Percentiles rank a stretch among this genome's conserved stretches.
These are phyloP conservation scores for Pelmatolapia mariae DNA, from an alignment of 2,113 vertebrate genomes.

Conservation along the genomic window DNA sequence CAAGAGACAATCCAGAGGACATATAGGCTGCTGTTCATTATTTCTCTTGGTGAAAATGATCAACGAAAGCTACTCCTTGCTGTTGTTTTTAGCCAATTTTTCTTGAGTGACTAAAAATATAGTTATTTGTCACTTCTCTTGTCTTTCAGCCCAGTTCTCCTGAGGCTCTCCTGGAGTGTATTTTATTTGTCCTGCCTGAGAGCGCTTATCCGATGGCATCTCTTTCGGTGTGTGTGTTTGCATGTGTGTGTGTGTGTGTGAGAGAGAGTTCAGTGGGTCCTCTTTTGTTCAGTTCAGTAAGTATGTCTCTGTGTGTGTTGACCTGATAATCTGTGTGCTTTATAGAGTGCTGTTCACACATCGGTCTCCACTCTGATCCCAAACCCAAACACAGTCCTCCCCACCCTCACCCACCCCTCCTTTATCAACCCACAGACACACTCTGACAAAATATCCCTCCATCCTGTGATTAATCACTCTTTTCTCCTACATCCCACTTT, in stretches of 20 bases:
- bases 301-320: slow-evolving; percentile 57
- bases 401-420: not conserved
- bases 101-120: not conserved
- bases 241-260: not conserved
- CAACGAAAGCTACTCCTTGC: not conserved
- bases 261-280: slow-evolving; percentile 24
- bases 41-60: not conserved
- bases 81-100: not conserved
- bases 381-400: slow-evolving; percentile 58
- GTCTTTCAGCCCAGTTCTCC: not conserved
- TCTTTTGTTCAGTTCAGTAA: slow-evolving; percentile 52
- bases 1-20: not conserved
- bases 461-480: slow-evolving; percentile 22
- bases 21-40: not conserved
- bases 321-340: slow-evolving; percentile 72
- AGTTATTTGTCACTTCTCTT: not conserved
- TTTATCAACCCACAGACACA: slow-evolving; percentile 35
- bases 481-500: not conserved
- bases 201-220: slow-evolving; percentile 34
- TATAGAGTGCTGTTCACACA: slow-evolving; percentile 73
- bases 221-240: not conserved
- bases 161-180: not conserved
- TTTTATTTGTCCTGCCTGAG: slow-evolving; percentile 37
- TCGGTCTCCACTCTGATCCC: slow-evolving; percentile 59
- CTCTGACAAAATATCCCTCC: slow-evolving; percentile 6